A percentile compares a stretch with the other conserved stretches of the same genome.
These are phyloP conservation scores for Ptychoptera albimana DNA, from an alignment of 2,888 invertebrate species.

Conservation along the genomic window DNA sequence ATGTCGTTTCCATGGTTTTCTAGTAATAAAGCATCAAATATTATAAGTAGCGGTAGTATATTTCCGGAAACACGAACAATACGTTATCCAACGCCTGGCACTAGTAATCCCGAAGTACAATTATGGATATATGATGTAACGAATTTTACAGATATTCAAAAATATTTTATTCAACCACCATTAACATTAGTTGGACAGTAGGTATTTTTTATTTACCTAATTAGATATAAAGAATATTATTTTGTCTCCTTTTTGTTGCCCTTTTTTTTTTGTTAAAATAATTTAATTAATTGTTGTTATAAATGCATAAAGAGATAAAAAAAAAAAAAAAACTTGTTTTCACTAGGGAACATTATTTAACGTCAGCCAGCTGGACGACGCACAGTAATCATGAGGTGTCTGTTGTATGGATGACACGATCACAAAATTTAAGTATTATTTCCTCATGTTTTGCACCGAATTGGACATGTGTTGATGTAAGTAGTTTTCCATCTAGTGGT, in stretches of 20 bases:
- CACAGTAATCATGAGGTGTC: slow-evolving; percentile 61
- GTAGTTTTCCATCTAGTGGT: no score
- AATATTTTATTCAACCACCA: slow-evolving; percentile 57
- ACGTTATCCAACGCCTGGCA: slow-evolving; percentile 78
- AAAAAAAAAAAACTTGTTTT: background rate
- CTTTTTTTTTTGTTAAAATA: background rate
- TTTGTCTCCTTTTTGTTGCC: background rate
- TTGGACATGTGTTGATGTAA: slow-evolving; percentile 74
- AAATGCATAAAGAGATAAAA: background rate
- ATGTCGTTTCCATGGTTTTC: slow-evolving; percentile 72
- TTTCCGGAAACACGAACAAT: slow-evolving; percentile 68
- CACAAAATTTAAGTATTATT: slow-evolving; percentile 80
- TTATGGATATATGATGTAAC: slow-evolving; percentile 66
- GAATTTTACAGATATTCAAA: slow-evolving; percentile 45
- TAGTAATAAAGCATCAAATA: slow-evolving; percentile 42
- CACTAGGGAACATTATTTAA: slow-evolving; percentile 75
- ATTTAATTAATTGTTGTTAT: background rate
- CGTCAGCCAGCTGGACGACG: slow-evolving; percentile 78
- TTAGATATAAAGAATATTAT: background rate
- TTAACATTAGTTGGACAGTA: slow-evolving; percentile 63
- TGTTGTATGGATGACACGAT: slow-evolving; percentile 85
- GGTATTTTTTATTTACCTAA: slow-evolving; percentile 29
- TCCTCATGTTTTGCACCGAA: slow-evolving; percentile 69
- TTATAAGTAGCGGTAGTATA: slow-evolving; percentile 38
- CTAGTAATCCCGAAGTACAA: slow-evolving; percentile 69